These are phyloP conservation scores for Atta texana DNA, from an alignment of 1,140 invertebrate species.

Conservation along the genomic window DNA sequence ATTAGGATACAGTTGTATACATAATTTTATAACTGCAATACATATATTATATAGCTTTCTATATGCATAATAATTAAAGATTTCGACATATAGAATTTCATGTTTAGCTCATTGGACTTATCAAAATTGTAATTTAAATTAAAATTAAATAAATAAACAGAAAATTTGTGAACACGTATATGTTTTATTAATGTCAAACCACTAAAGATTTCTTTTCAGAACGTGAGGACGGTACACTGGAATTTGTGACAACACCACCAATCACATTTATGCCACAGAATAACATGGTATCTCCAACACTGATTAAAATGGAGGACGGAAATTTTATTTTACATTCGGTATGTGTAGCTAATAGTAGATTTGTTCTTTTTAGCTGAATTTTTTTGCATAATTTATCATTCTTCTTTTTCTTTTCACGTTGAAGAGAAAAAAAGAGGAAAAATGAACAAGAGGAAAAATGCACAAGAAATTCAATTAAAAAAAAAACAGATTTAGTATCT, in stretches of 20 bases:
- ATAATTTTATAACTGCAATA: not conserved
- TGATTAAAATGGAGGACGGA: conserved; percentile 67
- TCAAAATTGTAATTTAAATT: not conserved
- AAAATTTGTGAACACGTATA: not conserved
- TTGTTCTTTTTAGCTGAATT: no score
- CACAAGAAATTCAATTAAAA: no score
- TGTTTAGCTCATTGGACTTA: not conserved
- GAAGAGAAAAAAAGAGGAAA: no score
- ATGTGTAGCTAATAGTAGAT: conserved; percentile 12
- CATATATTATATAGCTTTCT: conserved; percentile 1
- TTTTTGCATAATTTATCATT: no score
- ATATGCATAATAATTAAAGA: not conserved
- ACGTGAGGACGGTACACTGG: conserved; percentile 75
- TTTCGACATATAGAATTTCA: not conserved
- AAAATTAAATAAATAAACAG: not conserved
- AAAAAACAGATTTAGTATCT: not conserved
- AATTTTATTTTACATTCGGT: conserved; percentile 68
- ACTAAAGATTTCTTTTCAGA: conserved; percentile 67
- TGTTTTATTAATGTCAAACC: not conserved
- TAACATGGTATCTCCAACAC: conserved; percentile 46
- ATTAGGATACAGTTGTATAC: not conserved
- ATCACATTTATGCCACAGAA: conserved; percentile 74
- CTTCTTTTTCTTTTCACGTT: no score
- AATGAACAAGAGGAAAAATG: no score
- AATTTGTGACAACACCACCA: conserved; percentile 78